Percentiles rank a stretch among this genome's conserved stretches.
phyloP scores from a whole-genome alignment of 30 jellyfish, hydroid and myxozoan species.

The Aurelia sp. region DNA sequence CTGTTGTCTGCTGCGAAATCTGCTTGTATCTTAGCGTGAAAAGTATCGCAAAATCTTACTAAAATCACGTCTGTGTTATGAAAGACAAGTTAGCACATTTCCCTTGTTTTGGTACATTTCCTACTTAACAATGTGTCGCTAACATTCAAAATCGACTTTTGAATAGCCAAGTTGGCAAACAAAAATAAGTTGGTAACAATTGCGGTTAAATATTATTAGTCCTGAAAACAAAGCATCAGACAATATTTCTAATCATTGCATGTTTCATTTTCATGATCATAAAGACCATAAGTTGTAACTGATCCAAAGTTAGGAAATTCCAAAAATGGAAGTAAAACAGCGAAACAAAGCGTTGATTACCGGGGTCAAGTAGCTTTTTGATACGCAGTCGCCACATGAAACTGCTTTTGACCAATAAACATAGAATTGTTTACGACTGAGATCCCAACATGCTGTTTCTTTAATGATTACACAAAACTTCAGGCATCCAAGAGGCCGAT shows the following conservation, averaged over 20 bases:
- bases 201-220: constrained; percentile 46
- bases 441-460: constrained; percentile 50
- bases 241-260: no score
- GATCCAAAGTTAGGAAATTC: constrained; percentile 28
- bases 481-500: no score
- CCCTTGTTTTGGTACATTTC: no score
- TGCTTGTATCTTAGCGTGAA: no score
- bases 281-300: constrained; percentile 10
- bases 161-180: constrained; percentile 21
- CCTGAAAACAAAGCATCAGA: background rate
- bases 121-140: no score
- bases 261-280: no score
- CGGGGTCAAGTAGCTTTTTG: constrained; percentile 58
- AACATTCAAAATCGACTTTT: no score
- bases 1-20: no score
- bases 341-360: constrained; percentile 53
- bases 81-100: no score
- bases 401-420: constrained; percentile 59
- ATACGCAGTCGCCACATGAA: constrained; percentile 63
- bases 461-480: no score
- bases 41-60: no score
- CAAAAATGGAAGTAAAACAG: constrained; percentile 48
- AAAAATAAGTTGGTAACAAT: constrained; percentile 27
- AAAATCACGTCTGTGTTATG: no score
- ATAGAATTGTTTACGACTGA: constrained; percentile 45